These are phyloP conservation scores for Lasiurus borealis DNA, from an alignment of 2,113 vertebrate genomes.

Conservation along the genomic window DNA sequence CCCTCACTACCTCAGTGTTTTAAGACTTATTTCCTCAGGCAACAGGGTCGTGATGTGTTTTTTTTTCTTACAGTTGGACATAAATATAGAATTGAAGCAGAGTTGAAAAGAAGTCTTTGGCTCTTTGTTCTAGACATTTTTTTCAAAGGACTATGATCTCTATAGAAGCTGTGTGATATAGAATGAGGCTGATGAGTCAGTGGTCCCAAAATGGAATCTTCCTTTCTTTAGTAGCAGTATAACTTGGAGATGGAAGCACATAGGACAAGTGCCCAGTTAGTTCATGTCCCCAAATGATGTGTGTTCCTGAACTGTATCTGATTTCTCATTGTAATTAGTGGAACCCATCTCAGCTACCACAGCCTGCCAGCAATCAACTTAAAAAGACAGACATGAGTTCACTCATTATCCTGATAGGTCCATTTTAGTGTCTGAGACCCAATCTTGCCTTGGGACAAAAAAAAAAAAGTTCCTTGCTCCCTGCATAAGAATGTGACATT, in stretches of 20 bases:
- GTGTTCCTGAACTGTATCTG: conserved; percentile 45
- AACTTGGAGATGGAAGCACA: background rate
- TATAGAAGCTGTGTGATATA: background rate
- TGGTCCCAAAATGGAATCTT: background rate
- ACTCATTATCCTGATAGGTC: conserved; percentile 79
- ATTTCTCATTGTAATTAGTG: conserved; percentile 64
- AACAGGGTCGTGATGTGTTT: background rate
- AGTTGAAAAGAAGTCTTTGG: background rate
- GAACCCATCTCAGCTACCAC: conserved; percentile 23
- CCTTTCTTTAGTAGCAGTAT: background rate
- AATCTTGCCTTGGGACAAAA: conserved; percentile 61
- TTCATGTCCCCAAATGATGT: conserved; percentile 27
- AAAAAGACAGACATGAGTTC: conserved; percentile 63
- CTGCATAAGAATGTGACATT: conserved; percentile 74
- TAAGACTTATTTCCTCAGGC: background rate
- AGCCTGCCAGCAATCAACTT: conserved; percentile 51
- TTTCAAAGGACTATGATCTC: background rate
- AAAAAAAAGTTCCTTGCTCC: conserved; percentile 44
- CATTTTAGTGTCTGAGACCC: conserved; percentile 79
- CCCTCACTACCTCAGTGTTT: background rate
- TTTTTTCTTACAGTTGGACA: conserved; percentile 4
- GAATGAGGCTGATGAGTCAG: background rate
- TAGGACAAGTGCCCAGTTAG: conserved; percentile 64
- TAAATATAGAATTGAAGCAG: background rate
- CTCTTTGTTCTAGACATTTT: conserved; percentile 16